Conservation (phyloP, 2,888 invertebrate species). For the Pheosia gnoma region DNA sequence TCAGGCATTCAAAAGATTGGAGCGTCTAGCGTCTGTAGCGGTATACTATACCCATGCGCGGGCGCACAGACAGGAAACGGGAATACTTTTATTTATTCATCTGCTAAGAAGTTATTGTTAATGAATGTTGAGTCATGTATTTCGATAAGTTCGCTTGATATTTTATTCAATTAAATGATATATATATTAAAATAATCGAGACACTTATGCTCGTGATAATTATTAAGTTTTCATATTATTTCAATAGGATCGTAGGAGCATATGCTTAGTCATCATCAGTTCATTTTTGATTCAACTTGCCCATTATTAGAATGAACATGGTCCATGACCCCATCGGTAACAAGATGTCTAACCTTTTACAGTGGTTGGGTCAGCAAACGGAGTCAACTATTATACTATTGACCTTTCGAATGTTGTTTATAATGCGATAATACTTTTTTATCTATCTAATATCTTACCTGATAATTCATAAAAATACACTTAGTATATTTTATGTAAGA, state of each 20-base stretch:
- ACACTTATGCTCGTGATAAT: neutral
- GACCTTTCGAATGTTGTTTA: constrained; percentile 4
- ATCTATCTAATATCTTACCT: neutral
- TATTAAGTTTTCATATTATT: too few species aligned
- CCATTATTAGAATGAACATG: constrained; percentile 1
- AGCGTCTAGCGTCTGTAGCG: constrained; percentile 8
- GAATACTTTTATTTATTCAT: constrained; percentile 24
- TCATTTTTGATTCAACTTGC: neutral
- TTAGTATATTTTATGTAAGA: too few species aligned
- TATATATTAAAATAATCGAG: neutral
- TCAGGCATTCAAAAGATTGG: neutral
- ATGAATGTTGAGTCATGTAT: constrained; percentile 7
- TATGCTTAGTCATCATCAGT: too few species aligned
- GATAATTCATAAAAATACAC: too few species aligned
- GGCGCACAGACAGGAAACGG: constrained; percentile 28
- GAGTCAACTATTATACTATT: constrained; percentile 1
- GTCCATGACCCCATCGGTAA: neutral
- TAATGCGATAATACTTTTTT: neutral
- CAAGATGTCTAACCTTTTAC: neutral
- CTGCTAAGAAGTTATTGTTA: constrained; percentile 11
- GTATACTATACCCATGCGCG: constrained; percentile 10
- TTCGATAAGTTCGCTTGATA: constrained; percentile 5
- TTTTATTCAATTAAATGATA: neutral
- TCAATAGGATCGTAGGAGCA: too few species aligned
- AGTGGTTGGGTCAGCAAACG: neutral